Conservation (phyloP, 2,797 vertebrate genomes). For the Eospalax fontanierii region DNA sequence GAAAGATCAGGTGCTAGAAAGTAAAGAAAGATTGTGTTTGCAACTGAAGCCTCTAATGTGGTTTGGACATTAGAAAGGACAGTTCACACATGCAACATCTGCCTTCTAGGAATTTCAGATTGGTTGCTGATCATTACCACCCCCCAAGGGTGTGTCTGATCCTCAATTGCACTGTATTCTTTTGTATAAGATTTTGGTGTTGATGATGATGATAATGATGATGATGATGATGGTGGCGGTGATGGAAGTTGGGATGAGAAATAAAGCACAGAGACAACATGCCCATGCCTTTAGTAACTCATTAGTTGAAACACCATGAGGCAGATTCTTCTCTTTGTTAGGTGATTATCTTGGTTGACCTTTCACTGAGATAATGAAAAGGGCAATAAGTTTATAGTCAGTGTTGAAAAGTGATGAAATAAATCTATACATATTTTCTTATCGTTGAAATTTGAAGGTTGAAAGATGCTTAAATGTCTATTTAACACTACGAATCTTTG, state of each 20-base stretch:
- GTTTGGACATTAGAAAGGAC: background rate
- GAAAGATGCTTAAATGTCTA: background rate
- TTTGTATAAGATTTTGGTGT: background rate
- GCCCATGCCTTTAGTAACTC: background rate
- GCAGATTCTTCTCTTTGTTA: background rate
- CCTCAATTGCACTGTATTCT: background rate
- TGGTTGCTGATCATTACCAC: background rate
- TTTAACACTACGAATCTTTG: background rate
- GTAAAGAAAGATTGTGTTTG: background rate
- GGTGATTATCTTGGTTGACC: background rate
- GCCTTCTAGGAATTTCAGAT: background rate
- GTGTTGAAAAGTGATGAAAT: background rate
- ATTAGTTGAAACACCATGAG: background rate
- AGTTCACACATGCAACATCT: background rate
- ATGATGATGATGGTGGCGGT: background rate
- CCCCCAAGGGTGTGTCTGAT: background rate
- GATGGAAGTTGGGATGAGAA: background rate
- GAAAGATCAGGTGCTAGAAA: background rate
- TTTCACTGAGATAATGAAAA: slow-evolving; percentile 2
- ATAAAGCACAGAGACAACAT: background rate
- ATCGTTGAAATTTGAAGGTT: slow-evolving; percentile 6
- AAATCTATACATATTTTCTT: background rate
- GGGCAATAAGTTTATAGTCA: background rate
- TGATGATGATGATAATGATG: background rate
- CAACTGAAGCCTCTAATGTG: background rate